Conservation (phyloP, 1,140 invertebrate genomes). For the Nylanderia fulva region DNA sequence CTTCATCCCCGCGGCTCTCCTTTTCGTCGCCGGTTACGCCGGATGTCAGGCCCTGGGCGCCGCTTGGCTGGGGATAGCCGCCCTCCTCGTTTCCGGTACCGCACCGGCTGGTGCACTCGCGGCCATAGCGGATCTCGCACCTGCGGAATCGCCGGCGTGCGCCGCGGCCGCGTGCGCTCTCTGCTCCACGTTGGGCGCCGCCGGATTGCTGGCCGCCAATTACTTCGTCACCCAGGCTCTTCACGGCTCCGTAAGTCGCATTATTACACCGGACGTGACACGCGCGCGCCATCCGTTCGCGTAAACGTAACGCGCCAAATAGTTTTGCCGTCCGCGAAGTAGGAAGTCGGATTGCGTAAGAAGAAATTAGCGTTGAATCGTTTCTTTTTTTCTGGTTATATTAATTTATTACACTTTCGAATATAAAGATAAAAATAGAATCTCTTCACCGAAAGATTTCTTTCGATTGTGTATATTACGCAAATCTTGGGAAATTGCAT, state of each 20-base stretch:
- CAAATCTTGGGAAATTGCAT: background rate
- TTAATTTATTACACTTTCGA: background rate
- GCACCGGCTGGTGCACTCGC: slow-evolving; percentile 87
- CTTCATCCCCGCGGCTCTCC: slow-evolving; percentile 87
- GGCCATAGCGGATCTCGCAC: slow-evolving; percentile 87
- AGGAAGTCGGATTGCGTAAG: background rate
- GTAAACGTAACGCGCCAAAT: slow-evolving; percentile 25
- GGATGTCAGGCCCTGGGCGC: slow-evolving; percentile 88
- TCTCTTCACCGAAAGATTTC: background rate
- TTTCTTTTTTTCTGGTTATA: background rate
- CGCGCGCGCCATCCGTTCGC: background rate
- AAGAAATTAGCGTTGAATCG: background rate
- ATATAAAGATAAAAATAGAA: no score
- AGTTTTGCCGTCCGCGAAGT: background rate
- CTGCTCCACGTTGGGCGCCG: slow-evolving; percentile 87
- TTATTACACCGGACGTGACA: background rate
- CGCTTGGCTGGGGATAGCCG: slow-evolving; percentile 87
- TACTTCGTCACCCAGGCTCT: slow-evolving; percentile 88
- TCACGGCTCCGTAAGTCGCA: slow-evolving; percentile 86
- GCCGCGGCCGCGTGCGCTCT: slow-evolving; percentile 87
- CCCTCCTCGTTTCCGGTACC: slow-evolving; percentile 87
- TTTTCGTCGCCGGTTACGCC: slow-evolving; percentile 88
- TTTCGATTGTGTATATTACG: background rate
- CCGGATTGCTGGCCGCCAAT: slow-evolving; percentile 87
- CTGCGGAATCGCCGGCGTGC: slow-evolving; percentile 84